Evolutionary conservation across 2,888 invertebrate genomes (phyloP).

Genomic region (Marronus borbonicus): DNA sequence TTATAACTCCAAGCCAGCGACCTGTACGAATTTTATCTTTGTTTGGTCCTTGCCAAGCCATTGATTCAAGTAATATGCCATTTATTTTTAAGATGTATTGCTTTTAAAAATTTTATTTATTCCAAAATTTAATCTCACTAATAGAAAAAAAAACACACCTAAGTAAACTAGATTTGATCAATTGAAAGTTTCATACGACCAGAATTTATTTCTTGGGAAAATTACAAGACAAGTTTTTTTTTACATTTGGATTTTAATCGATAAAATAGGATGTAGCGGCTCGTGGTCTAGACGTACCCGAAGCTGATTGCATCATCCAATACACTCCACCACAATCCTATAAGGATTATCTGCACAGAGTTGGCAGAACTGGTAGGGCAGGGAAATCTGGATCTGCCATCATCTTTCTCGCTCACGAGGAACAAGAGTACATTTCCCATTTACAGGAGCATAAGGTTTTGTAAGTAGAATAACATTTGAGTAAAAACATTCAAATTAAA

Average conservation of each 20-base stretch:
- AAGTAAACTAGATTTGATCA: too few relatives aligned
- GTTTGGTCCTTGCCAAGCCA: too few relatives aligned
- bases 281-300: conserved; percentile 91
- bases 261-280: conserved; percentile 88
- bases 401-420: conserved; percentile 81
- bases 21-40: too few relatives aligned
- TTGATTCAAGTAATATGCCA: too few relatives aligned
- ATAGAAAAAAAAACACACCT: too few relatives aligned
- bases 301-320: conserved; percentile 91
- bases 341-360: conserved; percentile 94
- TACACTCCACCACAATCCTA: conserved; percentile 90
- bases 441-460: conserved; percentile 86
- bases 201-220: too few relatives aligned
- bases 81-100: too few relatives aligned
- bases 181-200: too few relatives aligned
- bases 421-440: conserved; percentile 84
- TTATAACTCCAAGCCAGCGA: too few relatives aligned
- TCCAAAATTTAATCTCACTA: too few relatives aligned
- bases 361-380: conserved; percentile 93
- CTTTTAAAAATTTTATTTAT: too few relatives aligned
- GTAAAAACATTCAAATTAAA: neutral
- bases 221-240: too few relatives aligned
- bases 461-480: conserved; percentile 66
- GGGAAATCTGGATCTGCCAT: conserved; percentile 87
- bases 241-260: neutral